A percentile compares a stretch with the other conserved stretches of the same genome.
Conservation (phyloP, 2,888 invertebrate species). For the Acanthosepion pharaonis region DNA sequence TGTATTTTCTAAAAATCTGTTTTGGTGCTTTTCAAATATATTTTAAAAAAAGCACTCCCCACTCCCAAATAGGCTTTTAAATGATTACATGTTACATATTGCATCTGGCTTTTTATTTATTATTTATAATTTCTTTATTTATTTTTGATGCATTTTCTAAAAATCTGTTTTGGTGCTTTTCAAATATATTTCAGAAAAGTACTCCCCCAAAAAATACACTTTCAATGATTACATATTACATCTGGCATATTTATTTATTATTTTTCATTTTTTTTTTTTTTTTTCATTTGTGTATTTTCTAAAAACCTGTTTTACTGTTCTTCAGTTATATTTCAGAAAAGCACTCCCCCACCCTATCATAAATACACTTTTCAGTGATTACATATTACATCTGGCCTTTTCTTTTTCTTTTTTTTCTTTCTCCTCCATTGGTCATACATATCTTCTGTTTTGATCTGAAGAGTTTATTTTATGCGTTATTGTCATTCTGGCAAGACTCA, state of each 20-base stretch:
- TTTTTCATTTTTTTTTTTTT: too few relatives aligned
- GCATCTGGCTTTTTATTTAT: background rate
- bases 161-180: background rate
- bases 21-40: too few relatives aligned
- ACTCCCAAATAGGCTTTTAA: too few relatives aligned
- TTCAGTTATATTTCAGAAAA: slow-evolving; percentile 11
- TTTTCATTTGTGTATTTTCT: too few relatives aligned
- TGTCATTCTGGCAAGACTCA: background rate
- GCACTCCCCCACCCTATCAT: background rate
- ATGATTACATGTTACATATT: too few relatives aligned
- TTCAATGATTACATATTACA: too few relatives aligned
- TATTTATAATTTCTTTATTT: background rate
- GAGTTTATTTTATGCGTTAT: slow-evolving; percentile 21
- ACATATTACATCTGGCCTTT: background rate
- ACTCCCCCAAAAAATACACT: background rate
- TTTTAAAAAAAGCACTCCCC: too few relatives aligned
- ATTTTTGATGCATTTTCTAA: too few relatives aligned
- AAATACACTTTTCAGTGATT: background rate
- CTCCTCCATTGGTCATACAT: slow-evolving; percentile 33
- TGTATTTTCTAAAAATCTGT: too few relatives aligned
- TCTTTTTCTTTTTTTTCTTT: background rate
- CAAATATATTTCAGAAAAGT: background rate
- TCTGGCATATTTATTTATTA: too few relatives aligned
- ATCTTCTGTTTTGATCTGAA: background rate
- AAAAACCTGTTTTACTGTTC: background rate